Base-by-base conservation (phyloP, 2,888 invertebrate species). In the Calephelis perditalis region DNA sequence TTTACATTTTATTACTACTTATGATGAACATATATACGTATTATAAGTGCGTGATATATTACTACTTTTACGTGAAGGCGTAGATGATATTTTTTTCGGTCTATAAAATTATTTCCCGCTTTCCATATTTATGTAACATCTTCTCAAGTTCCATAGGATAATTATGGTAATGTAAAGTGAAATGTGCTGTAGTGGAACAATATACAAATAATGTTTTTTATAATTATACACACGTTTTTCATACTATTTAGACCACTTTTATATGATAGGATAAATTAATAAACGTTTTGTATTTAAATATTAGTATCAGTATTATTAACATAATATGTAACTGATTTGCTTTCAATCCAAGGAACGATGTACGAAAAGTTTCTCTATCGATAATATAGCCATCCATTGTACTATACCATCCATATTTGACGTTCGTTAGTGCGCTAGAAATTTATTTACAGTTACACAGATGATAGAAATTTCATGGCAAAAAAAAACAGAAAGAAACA, bases 341-440 rank as follows among this genome's bases (percentile, higher is more conserved):
- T 52, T 52, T 26, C 26, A 52, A 52, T 10, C 12, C 52, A 52
- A 35, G 11, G 11, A 52, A 52, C 12, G 40, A 55, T 55, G 35
- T 40, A 56, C 36, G 11, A 12, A 56, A 36, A 10, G 37, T 56
- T 56, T 56, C 36, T 35, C 35, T 36, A n/a, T 54, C 52, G 11
- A 54, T 35, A 54, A 54, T 36, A 35, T 54, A 54, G 52, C 52
- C 52, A 54, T 54, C 52, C 52, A 54, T 54, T 36, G 10, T 54
- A 11, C 52, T 54, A 36, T 54, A 54, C 52, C 52, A 54, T 54
- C 52, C 52, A 54, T 54, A 54, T 11, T 40, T 40, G 40, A 40
- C 40, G 40, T 5, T 37, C 7, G 11, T 36, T 54, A 54, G 52
- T 11, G 54, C 56, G 68, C 63, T 62, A 61, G 56, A 59, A 66